Evolutionary conservation across 2,888 invertebrate species (phyloP).

Genomic region (Apodemia hepburni): DNA sequence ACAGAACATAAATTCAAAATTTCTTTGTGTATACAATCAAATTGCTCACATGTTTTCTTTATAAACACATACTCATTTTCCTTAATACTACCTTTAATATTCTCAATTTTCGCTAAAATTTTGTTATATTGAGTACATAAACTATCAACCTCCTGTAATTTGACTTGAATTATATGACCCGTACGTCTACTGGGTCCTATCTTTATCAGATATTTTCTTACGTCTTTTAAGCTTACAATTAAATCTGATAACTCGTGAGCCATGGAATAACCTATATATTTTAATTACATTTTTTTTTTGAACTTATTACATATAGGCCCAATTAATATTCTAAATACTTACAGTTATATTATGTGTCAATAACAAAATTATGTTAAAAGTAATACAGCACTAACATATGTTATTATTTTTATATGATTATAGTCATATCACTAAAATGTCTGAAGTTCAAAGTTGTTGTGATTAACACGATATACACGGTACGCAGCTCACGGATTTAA

Average conservation of each 20-base stretch:
- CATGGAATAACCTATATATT: slow-evolving; percentile 8
- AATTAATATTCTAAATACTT: slow-evolving; percentile 1
- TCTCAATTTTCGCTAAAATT: slow-evolving; percentile 10
- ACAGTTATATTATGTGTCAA: neutral
- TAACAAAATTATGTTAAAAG: neutral
- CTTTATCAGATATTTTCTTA: slow-evolving; percentile 10
- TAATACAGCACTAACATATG: neutral
- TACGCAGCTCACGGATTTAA: no score
- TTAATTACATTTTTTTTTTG: neutral
- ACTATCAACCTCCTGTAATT: slow-evolving; percentile 12
- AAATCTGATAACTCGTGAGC: slow-evolving; percentile 1
- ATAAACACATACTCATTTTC: no score
- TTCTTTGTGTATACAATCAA: no score
- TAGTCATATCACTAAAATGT: no score
- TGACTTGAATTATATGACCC: slow-evolving; percentile 14
- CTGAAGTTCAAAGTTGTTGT: no score
- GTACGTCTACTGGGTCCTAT: slow-evolving; percentile 12
- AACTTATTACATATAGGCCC: neutral
- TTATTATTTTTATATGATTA: neutral
- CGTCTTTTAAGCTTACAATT: slow-evolving; percentile 1
- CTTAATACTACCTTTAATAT: neutral
- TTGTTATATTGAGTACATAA: neutral
- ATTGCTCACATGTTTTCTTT: no score
- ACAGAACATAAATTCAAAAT: no score
- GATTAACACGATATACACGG: no score